These are phyloP conservation scores for Linurgus olivaceus DNA, from an alignment of 2,797 vertebrate species.

Conservation along the genomic window DNA sequence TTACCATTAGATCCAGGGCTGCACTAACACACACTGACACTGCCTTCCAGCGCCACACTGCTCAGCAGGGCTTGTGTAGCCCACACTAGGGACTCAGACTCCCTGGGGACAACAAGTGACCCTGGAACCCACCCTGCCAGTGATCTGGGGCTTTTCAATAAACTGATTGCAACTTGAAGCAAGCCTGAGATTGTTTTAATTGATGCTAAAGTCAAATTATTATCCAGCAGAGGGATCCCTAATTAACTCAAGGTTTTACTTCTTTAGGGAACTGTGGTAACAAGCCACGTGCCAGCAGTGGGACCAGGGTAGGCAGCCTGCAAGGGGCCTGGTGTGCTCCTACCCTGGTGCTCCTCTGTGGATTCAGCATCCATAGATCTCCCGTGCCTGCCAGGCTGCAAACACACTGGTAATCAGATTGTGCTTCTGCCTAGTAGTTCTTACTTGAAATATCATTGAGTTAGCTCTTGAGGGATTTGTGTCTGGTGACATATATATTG, in stretches of 20 bases:
- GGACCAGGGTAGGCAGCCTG: neutral
- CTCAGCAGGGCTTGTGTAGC: neutral
- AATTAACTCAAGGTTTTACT: neutral
- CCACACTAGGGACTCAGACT: neutral
- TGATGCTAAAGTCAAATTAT: neutral
- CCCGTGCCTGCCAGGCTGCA: neutral
- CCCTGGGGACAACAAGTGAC: accelerated
- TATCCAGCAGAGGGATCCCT: neutral
- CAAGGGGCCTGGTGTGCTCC: neutral
- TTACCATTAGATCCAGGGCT: neutral
- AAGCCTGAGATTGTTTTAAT: neutral
- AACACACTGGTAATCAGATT: neutral
- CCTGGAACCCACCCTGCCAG: neutral
- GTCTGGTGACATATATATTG: constrained; percentile 58
- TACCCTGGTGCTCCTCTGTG: neutral
- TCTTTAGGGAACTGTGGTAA: neutral
- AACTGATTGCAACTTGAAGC: neutral
- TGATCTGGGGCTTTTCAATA: accelerated
- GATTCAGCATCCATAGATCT: neutral
- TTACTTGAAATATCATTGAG: constrained; percentile 45
- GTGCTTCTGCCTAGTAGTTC: constrained; percentile 6
- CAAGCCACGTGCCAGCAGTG: accelerated
- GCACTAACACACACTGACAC: accelerated
- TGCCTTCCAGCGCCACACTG: neutral
- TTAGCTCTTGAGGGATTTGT: constrained; percentile 62